Conservation (phyloP, 2,888 invertebrate genomes). For the Psylliodes chrysocephalus region DNA sequence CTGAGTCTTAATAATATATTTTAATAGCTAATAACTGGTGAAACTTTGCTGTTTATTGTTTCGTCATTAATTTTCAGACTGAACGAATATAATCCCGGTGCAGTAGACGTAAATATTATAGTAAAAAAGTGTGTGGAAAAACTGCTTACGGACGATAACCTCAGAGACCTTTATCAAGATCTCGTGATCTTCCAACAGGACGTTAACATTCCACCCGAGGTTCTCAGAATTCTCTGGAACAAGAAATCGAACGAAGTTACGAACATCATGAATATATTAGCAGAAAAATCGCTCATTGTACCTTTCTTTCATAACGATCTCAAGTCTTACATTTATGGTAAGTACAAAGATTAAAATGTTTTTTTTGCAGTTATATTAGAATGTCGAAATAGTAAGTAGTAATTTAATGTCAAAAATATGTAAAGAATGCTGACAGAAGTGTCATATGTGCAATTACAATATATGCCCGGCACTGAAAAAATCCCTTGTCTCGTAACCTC, state of each 20-base stretch:
- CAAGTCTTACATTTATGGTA: conserved; percentile 71
- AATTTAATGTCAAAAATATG: no score
- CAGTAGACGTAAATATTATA: conserved; percentile 37
- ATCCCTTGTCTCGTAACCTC: no score
- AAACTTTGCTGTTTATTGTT: no score
- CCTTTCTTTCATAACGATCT: conserved; percentile 71
- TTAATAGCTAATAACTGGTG: no score
- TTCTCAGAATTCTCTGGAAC: conserved; percentile 67
- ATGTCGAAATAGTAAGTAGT: no score
- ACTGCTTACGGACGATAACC: conserved; percentile 63
- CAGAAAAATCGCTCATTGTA: conserved; percentile 74
- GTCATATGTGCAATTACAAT: no score
- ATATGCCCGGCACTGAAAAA: no score
- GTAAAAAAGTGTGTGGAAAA: conserved; percentile 68
- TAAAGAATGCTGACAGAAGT: no score
- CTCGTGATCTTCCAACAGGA: conserved; percentile 76
- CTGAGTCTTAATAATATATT: no score
- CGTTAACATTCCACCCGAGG: conserved; percentile 66
- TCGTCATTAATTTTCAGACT: conserved; percentile 36
- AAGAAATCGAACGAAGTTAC: conserved; percentile 66
- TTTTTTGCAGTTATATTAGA: no score
- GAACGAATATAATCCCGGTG: conserved; percentile 36
- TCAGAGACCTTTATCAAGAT: conserved; percentile 68
- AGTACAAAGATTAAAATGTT: neutral
- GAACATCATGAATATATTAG: conserved; percentile 71